Conservation (phyloP, 2,888 invertebrate genomes). For the Cepaea hortensis region DNA sequence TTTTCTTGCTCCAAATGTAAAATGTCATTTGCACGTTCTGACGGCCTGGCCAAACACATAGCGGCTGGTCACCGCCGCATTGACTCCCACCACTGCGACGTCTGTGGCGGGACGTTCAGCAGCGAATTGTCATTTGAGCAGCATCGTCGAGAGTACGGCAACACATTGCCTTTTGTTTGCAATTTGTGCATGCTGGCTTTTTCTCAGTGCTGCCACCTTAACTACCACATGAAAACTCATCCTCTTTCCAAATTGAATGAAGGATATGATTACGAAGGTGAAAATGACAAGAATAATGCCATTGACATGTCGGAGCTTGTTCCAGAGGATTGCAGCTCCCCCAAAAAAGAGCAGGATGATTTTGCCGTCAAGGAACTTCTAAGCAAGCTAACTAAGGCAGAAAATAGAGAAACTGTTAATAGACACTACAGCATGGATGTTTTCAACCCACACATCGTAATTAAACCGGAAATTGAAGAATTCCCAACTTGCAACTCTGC, state of each 20-base stretch:
- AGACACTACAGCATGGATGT: conserved; percentile 3
- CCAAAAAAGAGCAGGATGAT: conserved; percentile 20
- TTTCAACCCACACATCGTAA: conserved; percentile 34
- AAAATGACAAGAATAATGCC: conserved; percentile 25
- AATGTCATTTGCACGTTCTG: conserved; percentile 45
- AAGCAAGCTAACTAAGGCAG: not conserved
- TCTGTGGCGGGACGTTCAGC: conserved; percentile 48
- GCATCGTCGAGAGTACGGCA: conserved; percentile 44
- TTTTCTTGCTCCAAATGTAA: conserved; percentile 52
- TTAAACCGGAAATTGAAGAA: conserved; percentile 47
- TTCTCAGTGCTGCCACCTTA: conserved; percentile 48
- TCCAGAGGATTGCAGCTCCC: conserved; percentile 46
- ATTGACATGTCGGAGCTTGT: conserved; percentile 43
- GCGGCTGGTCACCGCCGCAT: conserved; percentile 44
- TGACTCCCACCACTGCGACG: conserved; percentile 49
- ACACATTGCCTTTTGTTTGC: conserved; percentile 47
- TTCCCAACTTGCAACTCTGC: not conserved
- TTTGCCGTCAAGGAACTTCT: not conserved
- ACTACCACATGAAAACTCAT: conserved; percentile 50
- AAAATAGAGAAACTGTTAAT: not conserved
- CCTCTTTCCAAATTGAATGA: conserved; percentile 43
- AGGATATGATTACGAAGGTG: not conserved
- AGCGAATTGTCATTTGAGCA: conserved; percentile 49
- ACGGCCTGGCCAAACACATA: conserved; percentile 50
- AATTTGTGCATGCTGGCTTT: conserved; percentile 50